Base-by-base conservation (phyloP, 2,888 invertebrate species). In the Parnassius orleans region DNA sequence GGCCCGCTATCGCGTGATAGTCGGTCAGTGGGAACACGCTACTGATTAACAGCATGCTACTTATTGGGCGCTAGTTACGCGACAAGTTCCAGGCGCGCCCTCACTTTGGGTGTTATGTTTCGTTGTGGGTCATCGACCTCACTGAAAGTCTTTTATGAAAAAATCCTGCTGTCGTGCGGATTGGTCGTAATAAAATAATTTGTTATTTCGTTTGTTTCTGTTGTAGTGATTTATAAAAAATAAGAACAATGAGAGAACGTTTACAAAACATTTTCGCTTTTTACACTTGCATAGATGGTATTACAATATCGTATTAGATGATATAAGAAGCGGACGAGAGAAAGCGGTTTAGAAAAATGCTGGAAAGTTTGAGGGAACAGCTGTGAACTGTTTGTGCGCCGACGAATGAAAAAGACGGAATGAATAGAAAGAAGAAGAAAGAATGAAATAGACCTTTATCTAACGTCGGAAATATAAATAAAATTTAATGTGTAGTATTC, bases 101-200 rank as follows among this genome's bases (percentile, higher is more conserved):
- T 61, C 54, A 46, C 55, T 14, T 52, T 57, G 52, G 51, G 64
- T 64, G 57, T 62, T 59, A 61, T 64, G 53, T 52, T 24, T 14
- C 50, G 54, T 64, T 55, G 53, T 62, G 65, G 65, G 72, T 67
- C 69, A 69, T 64, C 69, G 69, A 72, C 71, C 55, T 51, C 42
- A 2, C 14, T 56, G 19, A 41, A 10, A 46, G 12, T 33, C 33
- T 33, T 60, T 51, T 33, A 51, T 51, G 48, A 19, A 60, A 1
- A 19, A 48, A 60, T 44, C 55, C 43, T 12, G 14, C 51, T 51
- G 43, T 55, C 60, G 53, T 60, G 54, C 24, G 11, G 33, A 10
- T 15, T 19, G 44, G 33, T 50, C 10, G 48, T 48, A 60, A 24
- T 60, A 55, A 50, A 19, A 7, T 60, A 42, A 44, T 44, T 53